Evolutionary conservation across 2,113 vertebrate genomes (phyloP).

Genomic region (Anarhynchus alexandrinus): DNA sequence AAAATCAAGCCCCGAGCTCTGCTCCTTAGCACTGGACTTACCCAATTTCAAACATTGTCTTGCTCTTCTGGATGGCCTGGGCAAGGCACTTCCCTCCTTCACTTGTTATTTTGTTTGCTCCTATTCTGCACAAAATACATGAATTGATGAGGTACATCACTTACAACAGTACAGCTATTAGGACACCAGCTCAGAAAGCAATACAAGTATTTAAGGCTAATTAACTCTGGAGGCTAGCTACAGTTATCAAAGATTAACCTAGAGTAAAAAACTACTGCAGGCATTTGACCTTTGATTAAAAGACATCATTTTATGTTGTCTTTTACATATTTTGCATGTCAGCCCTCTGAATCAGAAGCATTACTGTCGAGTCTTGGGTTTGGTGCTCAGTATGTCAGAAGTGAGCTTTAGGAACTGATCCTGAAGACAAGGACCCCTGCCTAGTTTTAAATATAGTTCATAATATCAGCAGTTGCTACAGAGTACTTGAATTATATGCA

Average conservation of each 20-base stretch:
- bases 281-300: neutral
- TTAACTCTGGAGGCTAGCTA: neutral
- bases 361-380: neutral
- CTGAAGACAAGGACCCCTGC: neutral
- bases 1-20: neutral
- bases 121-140: constrained; percentile 76
- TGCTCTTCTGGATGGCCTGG: constrained; percentile 84
- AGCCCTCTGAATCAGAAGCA: neutral
- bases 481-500: neutral
- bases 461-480: neutral
- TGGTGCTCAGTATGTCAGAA: neutral
- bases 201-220: neutral
- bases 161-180: neutral
- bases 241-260: neutral
- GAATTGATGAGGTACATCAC: neutral
- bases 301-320: neutral
- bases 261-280: neutral
- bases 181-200: neutral
- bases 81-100: constrained; percentile 86
- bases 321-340: neutral
- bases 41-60: constrained; percentile 88
- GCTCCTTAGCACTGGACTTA: constrained; percentile 63
- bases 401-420: neutral
- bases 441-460: neutral
- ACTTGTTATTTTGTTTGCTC: constrained; percentile 85